These are phyloP conservation scores for Poecile montanus DNA, from an alignment of 2,797 vertebrate genomes.

Conservation along the genomic window DNA sequence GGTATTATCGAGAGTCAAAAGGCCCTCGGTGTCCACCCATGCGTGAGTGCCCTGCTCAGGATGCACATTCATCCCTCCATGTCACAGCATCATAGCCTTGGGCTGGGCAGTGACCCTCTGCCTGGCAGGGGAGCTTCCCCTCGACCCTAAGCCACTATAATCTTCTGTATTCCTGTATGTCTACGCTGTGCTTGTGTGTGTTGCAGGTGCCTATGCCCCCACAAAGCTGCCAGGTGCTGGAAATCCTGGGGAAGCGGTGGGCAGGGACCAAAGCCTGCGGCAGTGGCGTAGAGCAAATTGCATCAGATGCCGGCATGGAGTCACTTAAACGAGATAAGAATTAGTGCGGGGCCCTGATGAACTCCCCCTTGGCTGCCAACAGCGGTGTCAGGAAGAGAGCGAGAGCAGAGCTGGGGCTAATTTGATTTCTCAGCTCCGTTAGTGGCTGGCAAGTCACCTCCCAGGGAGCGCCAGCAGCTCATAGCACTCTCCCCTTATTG, in stretches of 20 bases:
- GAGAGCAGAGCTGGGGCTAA: conserved; percentile 73
- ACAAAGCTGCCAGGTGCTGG: conserved; percentile 38
- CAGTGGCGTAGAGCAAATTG: conserved; percentile 60
- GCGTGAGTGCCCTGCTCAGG: accelerated
- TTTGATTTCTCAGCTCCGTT: conserved; percentile 78
- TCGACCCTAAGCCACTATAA: accelerated
- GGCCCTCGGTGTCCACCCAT: accelerated
- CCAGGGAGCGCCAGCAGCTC: conserved; percentile 66
- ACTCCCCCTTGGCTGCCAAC: conserved; percentile 67
- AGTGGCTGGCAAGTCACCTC: conserved; percentile 70
- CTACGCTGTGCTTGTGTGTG: not conserved
- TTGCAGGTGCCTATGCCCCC: not conserved
- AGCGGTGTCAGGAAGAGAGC: conserved; percentile 67
- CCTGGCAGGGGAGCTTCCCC: not conserved
- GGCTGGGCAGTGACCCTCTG: not conserved
- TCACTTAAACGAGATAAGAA: conserved; percentile 76
- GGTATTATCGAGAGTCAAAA: accelerated
- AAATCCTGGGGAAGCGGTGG: not conserved
- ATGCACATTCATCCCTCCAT: accelerated
- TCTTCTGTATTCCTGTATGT: accelerated
- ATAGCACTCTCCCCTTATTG: conserved; percentile 62
- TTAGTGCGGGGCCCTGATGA: conserved; percentile 71
- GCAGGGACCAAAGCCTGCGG: conserved; percentile 33
- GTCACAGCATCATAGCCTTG: not conserved
- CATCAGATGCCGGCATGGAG: conserved; percentile 67